Evolutionary conservation across 2,113 vertebrate genomes (phyloP), one percentile per base, ranked within the genome.

Genomic region (Mola mola): DNA sequence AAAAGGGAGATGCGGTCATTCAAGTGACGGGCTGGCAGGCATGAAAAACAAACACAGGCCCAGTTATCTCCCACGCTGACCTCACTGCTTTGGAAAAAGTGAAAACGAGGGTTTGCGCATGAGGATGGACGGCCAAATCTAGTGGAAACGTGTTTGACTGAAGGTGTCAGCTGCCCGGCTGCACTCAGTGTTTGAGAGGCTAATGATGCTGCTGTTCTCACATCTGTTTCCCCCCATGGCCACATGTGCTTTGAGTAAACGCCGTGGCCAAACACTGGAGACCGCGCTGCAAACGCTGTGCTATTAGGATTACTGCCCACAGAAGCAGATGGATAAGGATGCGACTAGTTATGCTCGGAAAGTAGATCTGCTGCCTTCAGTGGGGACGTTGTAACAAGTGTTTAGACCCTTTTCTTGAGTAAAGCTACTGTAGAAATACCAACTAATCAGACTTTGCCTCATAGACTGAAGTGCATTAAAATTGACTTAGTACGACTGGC

Each of bases 221-320:
- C 84, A 81, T 87, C 82, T 87, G 77, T 73, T 81, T 67, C 78
- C 72, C 59, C 46, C 46, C 1, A 61, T 3, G 55, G 81, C 72
- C 70, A 81, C 84, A 86, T 88, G 75, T 85, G 79, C 80, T 85
- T 69, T 49, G 57, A 75, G 81, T 84, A 81, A 88, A 85, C 29
- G 64, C 50, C 42, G n/a, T n/a, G n/a, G n/a, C n/a, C n/a, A n/a
- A n/a, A n/a, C n/a, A n/a, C n/a, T n/a, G 49, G 62, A 65, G 65
- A 67, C 57, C 20, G 37, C 8, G 25, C 72, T 71, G 78, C 78
- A 83, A 85, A 83, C 75, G 73, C 79, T 57, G 67, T 53, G 72
- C 47, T 69, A 43, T 86, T 76, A 72, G 70, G 82, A 79, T 83
- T 74, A 81, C 78, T 43, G 19, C 62, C 57, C 57, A 71, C 72